A percentile compares a stretch with the other conserved stretches of the same genome.
phyloP scores from a whole-genome alignment of 2,888 invertebrate species.

The Pandemis heparana region DNA sequence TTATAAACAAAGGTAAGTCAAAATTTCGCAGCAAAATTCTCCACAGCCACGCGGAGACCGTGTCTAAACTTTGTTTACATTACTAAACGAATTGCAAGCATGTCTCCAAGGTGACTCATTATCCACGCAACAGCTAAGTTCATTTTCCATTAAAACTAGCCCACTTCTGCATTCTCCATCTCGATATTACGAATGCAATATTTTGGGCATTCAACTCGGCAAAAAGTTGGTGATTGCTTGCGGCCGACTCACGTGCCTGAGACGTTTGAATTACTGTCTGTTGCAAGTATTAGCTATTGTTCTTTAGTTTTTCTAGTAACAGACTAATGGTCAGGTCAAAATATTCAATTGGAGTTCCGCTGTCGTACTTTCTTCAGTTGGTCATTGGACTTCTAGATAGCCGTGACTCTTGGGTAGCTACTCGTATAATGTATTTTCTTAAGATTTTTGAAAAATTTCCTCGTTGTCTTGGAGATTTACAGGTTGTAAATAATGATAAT shows the following conservation, averaged over 20 bases:
- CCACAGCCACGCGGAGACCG: background rate
- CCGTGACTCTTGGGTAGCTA: background rate
- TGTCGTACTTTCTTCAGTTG: background rate
- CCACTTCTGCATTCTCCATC: constrained; percentile 2
- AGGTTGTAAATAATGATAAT: no score
- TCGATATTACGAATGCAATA: background rate
- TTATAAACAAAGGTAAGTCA: no score
- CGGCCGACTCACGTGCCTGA: background rate
- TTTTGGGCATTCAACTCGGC: background rate
- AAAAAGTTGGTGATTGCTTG: background rate
- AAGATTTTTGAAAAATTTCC: no score
- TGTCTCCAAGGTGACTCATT: constrained; percentile 10
- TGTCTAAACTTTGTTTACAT: background rate
- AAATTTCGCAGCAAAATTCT: background rate
- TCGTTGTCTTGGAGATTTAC: no score
- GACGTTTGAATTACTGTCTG: background rate
- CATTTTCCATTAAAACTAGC: background rate
- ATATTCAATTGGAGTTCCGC: constrained; percentile 3
- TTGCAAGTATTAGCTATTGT: constrained; percentile 13
- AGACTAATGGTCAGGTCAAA: constrained; percentile 10
- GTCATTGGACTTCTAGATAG: no score
- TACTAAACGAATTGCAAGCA: background rate
- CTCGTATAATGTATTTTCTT: no score
- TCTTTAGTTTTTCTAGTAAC: constrained; percentile 1
- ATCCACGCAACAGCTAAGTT: background rate